Evolutionary conservation across 2,888 invertebrate genomes (phyloP).

Genomic region (Nemurella pictetii): DNA sequence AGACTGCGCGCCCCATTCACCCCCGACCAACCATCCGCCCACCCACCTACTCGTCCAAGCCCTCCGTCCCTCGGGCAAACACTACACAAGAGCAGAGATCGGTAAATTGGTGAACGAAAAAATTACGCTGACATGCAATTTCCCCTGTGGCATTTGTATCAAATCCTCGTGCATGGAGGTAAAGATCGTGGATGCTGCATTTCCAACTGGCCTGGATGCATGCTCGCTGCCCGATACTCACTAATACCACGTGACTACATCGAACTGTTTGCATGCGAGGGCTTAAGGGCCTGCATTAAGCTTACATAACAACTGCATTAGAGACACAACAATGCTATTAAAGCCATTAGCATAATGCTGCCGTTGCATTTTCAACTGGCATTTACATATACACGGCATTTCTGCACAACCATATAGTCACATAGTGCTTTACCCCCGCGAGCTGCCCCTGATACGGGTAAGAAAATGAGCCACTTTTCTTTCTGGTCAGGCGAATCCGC

Average conservation of each 20-base stretch:
- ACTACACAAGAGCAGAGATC: not conserved
- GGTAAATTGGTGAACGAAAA: not conserved
- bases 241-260: not conserved
- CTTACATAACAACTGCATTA: not conserved
- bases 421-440: not conserved
- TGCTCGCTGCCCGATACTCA: not conserved
- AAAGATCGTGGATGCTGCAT: not conserved
- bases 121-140: not conserved
- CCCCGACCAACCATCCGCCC: no score
- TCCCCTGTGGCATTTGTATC: not conserved
- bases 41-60: not conserved
- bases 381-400: not conserved
- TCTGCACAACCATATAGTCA: not conserved
- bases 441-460: not conserved
- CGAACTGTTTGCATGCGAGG: not conserved
- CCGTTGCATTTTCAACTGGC: not conserved
- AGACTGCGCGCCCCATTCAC: not conserved
- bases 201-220: not conserved
- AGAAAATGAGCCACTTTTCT: not conserved
- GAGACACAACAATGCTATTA: not conserved
- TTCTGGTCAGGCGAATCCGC: not conserved
- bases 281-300: not conserved
- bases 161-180: not conserved
- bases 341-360: not conserved
- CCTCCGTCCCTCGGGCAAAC: not conserved